Percentiles rank a stretch among this genome's conserved stretches.
Conservation (phyloP, 2,113 vertebrate species). For the Tetraodon nigroviridis region DNA sequence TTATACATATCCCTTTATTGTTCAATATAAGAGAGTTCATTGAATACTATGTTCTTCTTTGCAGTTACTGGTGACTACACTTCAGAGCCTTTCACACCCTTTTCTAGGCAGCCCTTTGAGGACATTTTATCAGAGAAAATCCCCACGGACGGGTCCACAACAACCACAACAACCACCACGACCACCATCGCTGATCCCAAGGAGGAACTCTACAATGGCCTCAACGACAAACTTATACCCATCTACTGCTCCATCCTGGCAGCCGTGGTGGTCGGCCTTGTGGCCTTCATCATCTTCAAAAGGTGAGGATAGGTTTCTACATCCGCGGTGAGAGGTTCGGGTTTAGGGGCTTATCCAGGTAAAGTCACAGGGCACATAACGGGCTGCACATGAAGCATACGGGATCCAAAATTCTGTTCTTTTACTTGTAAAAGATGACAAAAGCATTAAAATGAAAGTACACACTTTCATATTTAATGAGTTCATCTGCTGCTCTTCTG, state of each 20-base stretch:
- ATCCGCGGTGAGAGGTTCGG: too few relatives aligned
- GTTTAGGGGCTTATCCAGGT: too few relatives aligned
- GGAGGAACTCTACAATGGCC: constrained; percentile 68
- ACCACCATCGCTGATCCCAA: constrained; percentile 72
- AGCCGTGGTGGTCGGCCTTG: constrained; percentile 86
- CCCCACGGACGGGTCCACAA: constrained; percentile 53
- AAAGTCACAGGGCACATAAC: too few relatives aligned
- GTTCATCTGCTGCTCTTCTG: constrained; percentile 36
- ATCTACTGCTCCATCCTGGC: constrained; percentile 96
- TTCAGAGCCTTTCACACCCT: neutral
- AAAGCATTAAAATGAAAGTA: constrained; percentile 4
- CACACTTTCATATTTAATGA: constrained; percentile 43
- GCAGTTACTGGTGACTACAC: constrained; percentile 23
- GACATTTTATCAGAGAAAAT: neutral
- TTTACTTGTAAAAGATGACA: neutral
- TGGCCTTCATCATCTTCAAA: constrained; percentile 94
- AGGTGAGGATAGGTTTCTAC: too few relatives aligned
- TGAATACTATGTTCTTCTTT: constrained; percentile 12
- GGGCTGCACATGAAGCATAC: too few relatives aligned
- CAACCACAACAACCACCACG: constrained; percentile 56
- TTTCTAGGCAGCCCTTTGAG: constrained; percentile 7
- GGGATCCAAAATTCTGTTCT: too few relatives aligned
- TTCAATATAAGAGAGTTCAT: neutral
- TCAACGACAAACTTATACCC: constrained; percentile 87
- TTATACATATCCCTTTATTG: too few relatives aligned